Evolutionary conservation across 2,888 invertebrate species (phyloP).

Genomic region (Aphidius colemani): DNA sequence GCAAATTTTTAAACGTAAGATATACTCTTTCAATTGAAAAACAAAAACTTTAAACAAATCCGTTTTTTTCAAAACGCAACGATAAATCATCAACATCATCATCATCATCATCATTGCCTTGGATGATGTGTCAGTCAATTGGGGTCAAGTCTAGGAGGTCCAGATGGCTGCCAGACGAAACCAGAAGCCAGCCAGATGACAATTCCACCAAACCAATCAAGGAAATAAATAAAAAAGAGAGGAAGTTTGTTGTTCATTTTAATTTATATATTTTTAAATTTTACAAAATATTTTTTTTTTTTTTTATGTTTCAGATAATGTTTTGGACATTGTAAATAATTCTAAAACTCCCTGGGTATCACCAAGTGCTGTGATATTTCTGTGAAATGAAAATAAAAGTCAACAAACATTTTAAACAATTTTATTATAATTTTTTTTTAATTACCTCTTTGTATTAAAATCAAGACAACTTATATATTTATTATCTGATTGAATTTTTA

Average conservation of each 20-base stretch:
- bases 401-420: background rate
- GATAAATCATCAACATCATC: slow-evolving; percentile 33
- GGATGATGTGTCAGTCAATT: slow-evolving; percentile 6
- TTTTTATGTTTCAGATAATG: slow-evolving; percentile 9
- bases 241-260: slow-evolving; percentile 29
- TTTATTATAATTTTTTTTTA: background rate
- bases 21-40: slow-evolving; percentile 35
- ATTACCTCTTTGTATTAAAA: slow-evolving; percentile 54
- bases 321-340: slow-evolving; percentile 52
- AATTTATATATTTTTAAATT: slow-evolving; percentile 25
- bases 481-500: slow-evolving; percentile 45
- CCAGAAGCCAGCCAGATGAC: too few relatives aligned
- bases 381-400: slow-evolving; percentile 34
- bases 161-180: too few relatives aligned
- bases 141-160: too few relatives aligned
- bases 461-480: slow-evolving; percentile 47
- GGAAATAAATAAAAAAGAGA: background rate
- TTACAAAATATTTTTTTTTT: slow-evolving; percentile 24
- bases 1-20: slow-evolving; percentile 42
- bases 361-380: slow-evolving; percentile 51
- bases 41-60: slow-evolving; percentile 20
- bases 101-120: slow-evolving; percentile 35
- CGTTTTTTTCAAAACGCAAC: slow-evolving; percentile 28
- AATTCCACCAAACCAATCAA: too few relatives aligned
- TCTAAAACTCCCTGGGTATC: slow-evolving; percentile 49